phyloP scores from a whole-genome alignment of 1,140 invertebrate species.

The fruit fly (Drosophila melanogaster) region Release_6_plus_ISO1_MT NC_004354.4:14980501-14981000 shows the following conservation, averaged over 20 bases:
- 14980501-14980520: neutral
- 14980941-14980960: neutral
- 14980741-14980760: slow-evolving; percentile 67
- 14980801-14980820: slow-evolving; percentile 56
- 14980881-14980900: slow-evolving; percentile 12
- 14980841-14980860: slow-evolving; percentile 54
- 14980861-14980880: slow-evolving; percentile 56
- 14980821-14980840: slow-evolving; percentile 73
- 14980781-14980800: neutral
- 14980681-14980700: slow-evolving; percentile 37
- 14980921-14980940: neutral
- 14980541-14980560: slow-evolving; percentile 11
- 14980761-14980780: neutral
- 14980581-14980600: neutral
- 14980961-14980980: neutral
- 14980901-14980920: neutral
- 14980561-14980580: slow-evolving; percentile 1
- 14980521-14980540: slow-evolving; percentile 22
- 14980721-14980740: slow-evolving; percentile 44
- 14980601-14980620: slow-evolving; percentile 6
- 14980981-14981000: slow-evolving; percentile 43
- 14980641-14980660: slow-evolving; percentile 80
- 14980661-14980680: slow-evolving; percentile 76
- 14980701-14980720: slow-evolving; percentile 1
- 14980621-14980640: slow-evolving; percentile 40